These are phyloP conservation scores for Pedetes capensis DNA, from an alignment of 2,113 vertebrate genomes.

Conservation along the genomic window DNA sequence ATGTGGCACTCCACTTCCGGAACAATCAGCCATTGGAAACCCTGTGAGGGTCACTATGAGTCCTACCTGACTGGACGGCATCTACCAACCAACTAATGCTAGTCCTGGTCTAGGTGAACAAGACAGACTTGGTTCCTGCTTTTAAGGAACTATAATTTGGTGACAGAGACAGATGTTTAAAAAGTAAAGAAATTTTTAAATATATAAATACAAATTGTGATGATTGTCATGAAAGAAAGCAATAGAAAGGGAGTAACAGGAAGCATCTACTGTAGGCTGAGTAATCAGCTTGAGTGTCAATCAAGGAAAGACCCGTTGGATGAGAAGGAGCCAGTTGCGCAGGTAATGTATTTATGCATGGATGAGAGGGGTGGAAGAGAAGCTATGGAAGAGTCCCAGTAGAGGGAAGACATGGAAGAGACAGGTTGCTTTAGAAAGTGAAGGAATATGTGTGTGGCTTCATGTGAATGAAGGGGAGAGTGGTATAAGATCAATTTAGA, in stretches of 20 bases:
- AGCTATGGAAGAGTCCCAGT: not conserved
- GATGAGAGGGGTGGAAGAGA: not conserved
- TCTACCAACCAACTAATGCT: no score
- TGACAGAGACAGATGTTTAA: constrained; percentile 2
- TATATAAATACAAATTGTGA: not conserved
- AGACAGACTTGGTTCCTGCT: not conserved
- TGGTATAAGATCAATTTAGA: not conserved
- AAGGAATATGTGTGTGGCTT: not conserved
- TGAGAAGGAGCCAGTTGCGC: not conserved
- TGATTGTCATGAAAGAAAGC: not conserved
- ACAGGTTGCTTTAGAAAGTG: not conserved
- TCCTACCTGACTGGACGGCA: no score
- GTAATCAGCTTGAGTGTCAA: not conserved
- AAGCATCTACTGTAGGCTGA: not conserved
- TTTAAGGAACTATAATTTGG: constrained; percentile 21
- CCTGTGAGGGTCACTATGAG: no score
- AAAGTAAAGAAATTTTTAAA: not conserved
- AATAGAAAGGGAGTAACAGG: not conserved
- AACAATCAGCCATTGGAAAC: no score
- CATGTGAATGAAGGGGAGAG: not conserved
- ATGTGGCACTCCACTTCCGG: no score
- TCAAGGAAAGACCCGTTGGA: not conserved
- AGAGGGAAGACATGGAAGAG: not conserved
- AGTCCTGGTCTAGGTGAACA: not conserved
- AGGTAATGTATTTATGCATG: not conserved